These are phyloP conservation scores for Solenopsis fugax DNA, from an alignment of 1,140 invertebrate species.

Conservation along the genomic window DNA sequence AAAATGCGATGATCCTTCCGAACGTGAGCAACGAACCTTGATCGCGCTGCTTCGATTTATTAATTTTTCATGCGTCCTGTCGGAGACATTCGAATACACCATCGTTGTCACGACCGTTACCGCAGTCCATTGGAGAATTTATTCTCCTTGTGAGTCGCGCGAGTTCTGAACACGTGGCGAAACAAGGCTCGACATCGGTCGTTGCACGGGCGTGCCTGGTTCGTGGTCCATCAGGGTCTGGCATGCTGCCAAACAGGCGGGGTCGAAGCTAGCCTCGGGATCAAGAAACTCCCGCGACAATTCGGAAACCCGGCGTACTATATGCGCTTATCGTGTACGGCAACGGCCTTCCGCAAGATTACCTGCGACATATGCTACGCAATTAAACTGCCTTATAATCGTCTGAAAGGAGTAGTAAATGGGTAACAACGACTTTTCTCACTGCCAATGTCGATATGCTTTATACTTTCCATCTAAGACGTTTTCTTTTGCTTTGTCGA, in stretches of 20 bases:
- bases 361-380: constrained; percentile 11
- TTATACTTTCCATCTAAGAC: neutral
- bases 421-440: neutral
- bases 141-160: constrained; percentile 41
- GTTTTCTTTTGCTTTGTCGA: neutral
- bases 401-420: neutral
- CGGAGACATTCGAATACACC: neutral
- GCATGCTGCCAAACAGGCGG: constrained; percentile 51
- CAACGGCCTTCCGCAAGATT: constrained; percentile 17
- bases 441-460: neutral
- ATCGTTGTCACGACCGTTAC: neutral
- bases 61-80: neutral
- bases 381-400: constrained; percentile 28
- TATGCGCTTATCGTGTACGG: neutral
- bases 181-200: constrained; percentile 44
- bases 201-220: constrained; percentile 6
- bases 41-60: neutral
- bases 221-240: constrained; percentile 42
- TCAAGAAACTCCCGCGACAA: constrained; percentile 61
- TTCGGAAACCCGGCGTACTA: neutral
- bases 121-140: constrained; percentile 42
- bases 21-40: neutral
- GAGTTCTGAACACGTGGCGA: constrained; percentile 46
- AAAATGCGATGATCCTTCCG: neutral
- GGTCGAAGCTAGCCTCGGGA: constrained; percentile 48